phyloP scores from a whole-genome alignment of 2,797 vertebrate species.

The Cirrhinus mrigala region DNA sequence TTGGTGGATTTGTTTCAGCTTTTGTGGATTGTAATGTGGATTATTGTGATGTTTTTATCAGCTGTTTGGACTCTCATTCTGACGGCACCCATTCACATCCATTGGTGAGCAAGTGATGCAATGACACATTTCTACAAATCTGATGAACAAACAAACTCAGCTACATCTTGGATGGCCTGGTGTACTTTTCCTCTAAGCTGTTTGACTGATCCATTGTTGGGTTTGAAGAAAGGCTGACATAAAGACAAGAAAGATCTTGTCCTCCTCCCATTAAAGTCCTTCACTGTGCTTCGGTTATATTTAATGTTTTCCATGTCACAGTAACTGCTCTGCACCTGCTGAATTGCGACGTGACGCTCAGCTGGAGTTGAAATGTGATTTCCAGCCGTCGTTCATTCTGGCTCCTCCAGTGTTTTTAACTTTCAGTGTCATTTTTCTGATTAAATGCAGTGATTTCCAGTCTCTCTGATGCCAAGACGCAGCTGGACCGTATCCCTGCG shows the following conservation, averaged over 20 bases:
- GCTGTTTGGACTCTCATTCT: no score
- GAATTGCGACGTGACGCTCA: slow-evolving; percentile 76
- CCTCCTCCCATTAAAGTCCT: not conserved
- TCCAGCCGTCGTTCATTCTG: slow-evolving; percentile 58
- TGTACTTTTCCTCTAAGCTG: not conserved
- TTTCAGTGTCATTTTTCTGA: slow-evolving; percentile 46
- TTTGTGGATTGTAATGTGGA: no score
- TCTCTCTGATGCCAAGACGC: slow-evolving; percentile 34
- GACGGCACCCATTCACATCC: no score
- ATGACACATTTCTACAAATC: not conserved
- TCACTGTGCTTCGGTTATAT: not conserved
- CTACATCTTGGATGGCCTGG: no score
- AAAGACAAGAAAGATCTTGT: not conserved
- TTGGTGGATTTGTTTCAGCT: no score
- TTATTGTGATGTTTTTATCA: no score
- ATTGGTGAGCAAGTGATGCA: no score
- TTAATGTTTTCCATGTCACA: slow-evolving; percentile 49
- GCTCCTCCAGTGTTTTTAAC: slow-evolving; percentile 59
- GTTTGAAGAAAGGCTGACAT: not conserved
- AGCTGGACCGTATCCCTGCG: slow-evolving; percentile 44
- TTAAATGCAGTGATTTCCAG: slow-evolving; percentile 45
- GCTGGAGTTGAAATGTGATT: slow-evolving; percentile 76
- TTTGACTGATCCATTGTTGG: not conserved
- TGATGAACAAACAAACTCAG: not conserved
- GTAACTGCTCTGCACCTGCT: slow-evolving; percentile 78